Conservation (phyloP, 35 echinoderm and acorn worm species). For the Ophioderma brevispina region DNA sequence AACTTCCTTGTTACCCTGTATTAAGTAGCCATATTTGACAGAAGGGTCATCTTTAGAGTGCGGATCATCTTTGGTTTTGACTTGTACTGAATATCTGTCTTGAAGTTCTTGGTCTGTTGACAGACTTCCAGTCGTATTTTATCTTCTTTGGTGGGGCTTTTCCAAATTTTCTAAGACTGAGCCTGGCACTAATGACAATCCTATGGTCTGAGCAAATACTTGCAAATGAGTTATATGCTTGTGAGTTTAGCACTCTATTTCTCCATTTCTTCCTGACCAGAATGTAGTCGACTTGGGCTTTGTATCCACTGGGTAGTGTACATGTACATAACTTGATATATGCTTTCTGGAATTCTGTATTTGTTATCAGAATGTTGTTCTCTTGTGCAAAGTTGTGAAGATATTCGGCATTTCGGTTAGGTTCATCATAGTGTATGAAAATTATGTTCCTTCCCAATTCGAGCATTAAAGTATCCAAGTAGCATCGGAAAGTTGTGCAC, state of each 20-base stretch:
- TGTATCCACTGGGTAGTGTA: too few relatives aligned
- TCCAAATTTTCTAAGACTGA: slow-evolving; percentile 16
- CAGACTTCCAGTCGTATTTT: not conserved
- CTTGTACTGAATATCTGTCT: not conserved
- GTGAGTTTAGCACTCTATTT: slow-evolving; percentile 4
- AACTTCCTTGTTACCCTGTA: too few relatives aligned
- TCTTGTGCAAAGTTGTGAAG: not conserved
- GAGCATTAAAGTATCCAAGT: not conserved
- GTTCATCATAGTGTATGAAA: not conserved
- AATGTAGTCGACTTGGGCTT: slow-evolving; percentile 46
- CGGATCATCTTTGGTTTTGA: not conserved
- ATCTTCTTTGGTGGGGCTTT: not conserved
- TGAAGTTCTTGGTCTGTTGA: not conserved
- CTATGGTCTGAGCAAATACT: slow-evolving; percentile 28
- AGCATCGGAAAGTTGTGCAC: not conserved
- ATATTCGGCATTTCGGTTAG: not conserved
- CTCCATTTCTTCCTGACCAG: slow-evolving; percentile 34
- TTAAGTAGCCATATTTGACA: too few relatives aligned
- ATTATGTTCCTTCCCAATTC: not conserved
- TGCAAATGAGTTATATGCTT: slow-evolving; percentile 29
- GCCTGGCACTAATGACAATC: slow-evolving; percentile 7
- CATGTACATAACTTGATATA: not conserved
- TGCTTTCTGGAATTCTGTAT: not conserved
- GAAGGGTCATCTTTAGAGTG: not conserved
- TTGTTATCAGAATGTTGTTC: not conserved